Conservation (phyloP, 2,888 invertebrate species). For the Cerceris ruficornis region DNA sequence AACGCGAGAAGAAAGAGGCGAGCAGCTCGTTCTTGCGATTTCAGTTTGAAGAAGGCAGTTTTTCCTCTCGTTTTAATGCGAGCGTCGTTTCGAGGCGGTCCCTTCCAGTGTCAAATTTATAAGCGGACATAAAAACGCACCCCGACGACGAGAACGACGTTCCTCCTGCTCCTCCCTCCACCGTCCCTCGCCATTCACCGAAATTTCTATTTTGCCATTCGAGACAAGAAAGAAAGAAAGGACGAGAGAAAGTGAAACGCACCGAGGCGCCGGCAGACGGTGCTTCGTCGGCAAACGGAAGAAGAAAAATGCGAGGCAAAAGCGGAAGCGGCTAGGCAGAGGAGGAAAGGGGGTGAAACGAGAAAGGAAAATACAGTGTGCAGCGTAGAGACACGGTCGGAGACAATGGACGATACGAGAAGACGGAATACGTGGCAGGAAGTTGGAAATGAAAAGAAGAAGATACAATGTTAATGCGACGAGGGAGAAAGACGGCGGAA, state of each 20-base stretch:
- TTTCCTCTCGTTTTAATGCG: too few relatives aligned
- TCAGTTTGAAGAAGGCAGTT: too few relatives aligned
- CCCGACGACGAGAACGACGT: slow-evolving; percentile 6
- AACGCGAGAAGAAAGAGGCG: too few relatives aligned
- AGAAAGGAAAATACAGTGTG: not conserved
- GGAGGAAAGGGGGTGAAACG: not conserved
- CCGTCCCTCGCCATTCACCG: slow-evolving; percentile 12
- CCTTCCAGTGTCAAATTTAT: too few relatives aligned
- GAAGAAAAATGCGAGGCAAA: not conserved
- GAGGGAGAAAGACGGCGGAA: not conserved
- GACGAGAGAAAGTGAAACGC: not conserved
- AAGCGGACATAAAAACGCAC: too few relatives aligned
- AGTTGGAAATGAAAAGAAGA: not conserved
- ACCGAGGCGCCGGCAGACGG: not conserved
- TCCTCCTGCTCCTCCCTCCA: not conserved
- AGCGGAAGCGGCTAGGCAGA: not conserved
- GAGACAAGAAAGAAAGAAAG: slow-evolving; percentile 2
- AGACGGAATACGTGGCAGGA: not conserved
- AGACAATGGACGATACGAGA: slow-evolving; percentile 26
- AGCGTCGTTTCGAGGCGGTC: too few relatives aligned
- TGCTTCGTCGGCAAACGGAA: not conserved
- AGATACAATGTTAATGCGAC: not conserved
- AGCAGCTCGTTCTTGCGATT: too few relatives aligned
- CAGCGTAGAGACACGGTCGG: not conserved
- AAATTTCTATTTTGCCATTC: slow-evolving; percentile 33